A percentile compares a stretch with the other conserved stretches of the same genome.
These are phyloP conservation scores for Drosophila murphyi DNA, from an alignment of 1,140 invertebrate genomes.

Conservation along the genomic window DNA sequence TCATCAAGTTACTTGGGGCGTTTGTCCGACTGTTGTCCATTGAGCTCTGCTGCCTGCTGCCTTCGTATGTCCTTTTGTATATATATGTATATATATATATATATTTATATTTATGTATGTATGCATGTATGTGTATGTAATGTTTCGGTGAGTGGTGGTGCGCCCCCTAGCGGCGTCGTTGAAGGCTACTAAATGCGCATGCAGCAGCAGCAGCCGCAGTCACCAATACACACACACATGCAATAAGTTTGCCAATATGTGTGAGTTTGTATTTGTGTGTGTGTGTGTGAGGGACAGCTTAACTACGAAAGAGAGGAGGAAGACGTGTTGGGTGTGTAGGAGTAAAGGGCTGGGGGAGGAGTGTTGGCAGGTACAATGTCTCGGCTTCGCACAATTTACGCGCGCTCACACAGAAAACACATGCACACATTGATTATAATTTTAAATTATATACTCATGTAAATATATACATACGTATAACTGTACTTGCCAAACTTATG, in stretches of 20 bases:
- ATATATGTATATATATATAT: too few relatives aligned
- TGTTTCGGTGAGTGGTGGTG: conserved; percentile 34
- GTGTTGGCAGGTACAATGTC: conserved; percentile 68
- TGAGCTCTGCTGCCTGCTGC: conserved; percentile 58
- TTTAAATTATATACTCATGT: conserved; percentile 73
- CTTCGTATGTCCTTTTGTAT: conserved; percentile 73
- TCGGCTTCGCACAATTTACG: conserved; percentile 72
- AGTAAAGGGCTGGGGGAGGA: neutral
- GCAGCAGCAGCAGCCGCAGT: conserved; percentile 55
- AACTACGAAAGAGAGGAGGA: conserved; percentile 13
- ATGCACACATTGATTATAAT: conserved; percentile 81
- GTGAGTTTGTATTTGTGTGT: neutral
- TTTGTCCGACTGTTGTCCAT: conserved; percentile 72
- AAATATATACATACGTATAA: conserved; percentile 40
- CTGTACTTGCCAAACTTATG: conserved; percentile 54
- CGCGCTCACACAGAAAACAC: conserved; percentile 61
- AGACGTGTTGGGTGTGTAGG: neutral
- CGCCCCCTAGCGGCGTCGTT: conserved; percentile 65
- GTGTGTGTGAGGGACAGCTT: conserved; percentile 66
- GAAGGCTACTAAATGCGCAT: conserved; percentile 82
- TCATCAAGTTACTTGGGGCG: conserved; percentile 74
- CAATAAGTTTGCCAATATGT: conserved; percentile 54
- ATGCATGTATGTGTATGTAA: conserved; percentile 22
- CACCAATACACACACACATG: conserved; percentile 62
- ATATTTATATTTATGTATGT: conserved; percentile 5